Base-by-base conservation (phyloP, 2,888 invertebrate genomes). In the Helleia helle region DNA sequence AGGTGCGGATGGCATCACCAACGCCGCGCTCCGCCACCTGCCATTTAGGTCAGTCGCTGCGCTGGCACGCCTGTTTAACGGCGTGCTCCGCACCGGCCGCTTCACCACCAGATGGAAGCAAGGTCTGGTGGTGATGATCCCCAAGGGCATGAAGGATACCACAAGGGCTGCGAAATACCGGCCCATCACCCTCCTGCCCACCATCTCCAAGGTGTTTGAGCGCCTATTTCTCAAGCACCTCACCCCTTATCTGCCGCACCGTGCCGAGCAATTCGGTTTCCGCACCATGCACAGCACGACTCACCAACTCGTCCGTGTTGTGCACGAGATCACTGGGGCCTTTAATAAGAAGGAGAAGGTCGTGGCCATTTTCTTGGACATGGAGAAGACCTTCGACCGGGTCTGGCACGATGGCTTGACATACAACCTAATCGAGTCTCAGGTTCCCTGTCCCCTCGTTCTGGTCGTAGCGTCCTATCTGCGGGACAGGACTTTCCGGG, bases 351-450 rank as follows among this genome's bases (percentile, higher is more conserved):
- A 34, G 0, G 42, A 44, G 8, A 11, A 14, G 29, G 27, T 47
- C 1, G 49, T 41, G 3, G 52, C 50, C 8, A 54, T 59, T 2
- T 48, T 56, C 31, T 47, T 58, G 0, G 56, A 61, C 40, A 51
- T 59, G 37, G 57, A 53, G 36, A 57, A 59, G 39, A 53, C 56
- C 6, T 59, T 63, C 42, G 58, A 61, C 40, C 18, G 50, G 1
- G 58, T 64, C 1, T 59, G 60, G 60, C 59, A 62, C 38, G 31
- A 39, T 1, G 57, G 62, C 3, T 51, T 62, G 2, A n/a, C n/a
- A n/a, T n/a, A n/a, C n/a, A n/a, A n/a, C n/a, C n/a, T n/a, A n/a
- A n/a, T n/a, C n/a, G n/a, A n/a, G n/a, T n/a, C n/a, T n/a, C 8
- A 27, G 2, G 11, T 27, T 1, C 27, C 27, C 5, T 27, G 27